Base-by-base conservation (phyloP, 2,888 invertebrate species). In the Altica lythri region DNA sequence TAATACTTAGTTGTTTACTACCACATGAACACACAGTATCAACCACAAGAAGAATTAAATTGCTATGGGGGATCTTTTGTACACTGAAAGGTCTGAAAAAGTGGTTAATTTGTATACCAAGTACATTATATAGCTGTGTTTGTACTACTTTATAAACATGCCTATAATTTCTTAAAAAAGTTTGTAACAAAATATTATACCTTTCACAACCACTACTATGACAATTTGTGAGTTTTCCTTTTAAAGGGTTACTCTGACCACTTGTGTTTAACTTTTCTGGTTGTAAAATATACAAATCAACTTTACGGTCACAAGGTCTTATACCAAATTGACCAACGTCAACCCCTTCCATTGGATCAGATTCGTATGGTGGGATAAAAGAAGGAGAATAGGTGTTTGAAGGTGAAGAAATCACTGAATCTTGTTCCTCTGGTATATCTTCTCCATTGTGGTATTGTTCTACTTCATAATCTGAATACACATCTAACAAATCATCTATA, bases 11-110 rank as follows among this genome's bases (percentile, higher is more conserved):
- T 70, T 90, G 88, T 76, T 92, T 92, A 70, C 88, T 89, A 62
- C 92, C 92, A 77, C 92, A 93, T 43, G 92, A 92, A 74, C 92
- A 92, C 64, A 90, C 78, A 14, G 90, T 92, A 76, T 94, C 92
- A 67, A 93, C 92, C 60, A 92, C 93, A 60, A 94, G 79, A 60
- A 94, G 79, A 68, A 94, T 90, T 67, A 94, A 79, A 80, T 94
- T 94, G 72, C 92, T 93, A 75, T 91, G 89, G 42, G 88, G 91
- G 69, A 94, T 91, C 78, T 92, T 92, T 73, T 93, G 92, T 50
- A 93, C 92, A 78, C 92, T 93, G 78, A 93, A 93, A 17, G 92
- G 92, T 70, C 93, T 90, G 40, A 14, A 62, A 53, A n/a, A n/a
- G n/a, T n/a, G n/a, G n/a, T n/a, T n/a, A n/a, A n/a, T n/a, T n/a